Base-by-base conservation (phyloP, 1,140 invertebrate species). In the Zaprionus vittiger region DNA sequence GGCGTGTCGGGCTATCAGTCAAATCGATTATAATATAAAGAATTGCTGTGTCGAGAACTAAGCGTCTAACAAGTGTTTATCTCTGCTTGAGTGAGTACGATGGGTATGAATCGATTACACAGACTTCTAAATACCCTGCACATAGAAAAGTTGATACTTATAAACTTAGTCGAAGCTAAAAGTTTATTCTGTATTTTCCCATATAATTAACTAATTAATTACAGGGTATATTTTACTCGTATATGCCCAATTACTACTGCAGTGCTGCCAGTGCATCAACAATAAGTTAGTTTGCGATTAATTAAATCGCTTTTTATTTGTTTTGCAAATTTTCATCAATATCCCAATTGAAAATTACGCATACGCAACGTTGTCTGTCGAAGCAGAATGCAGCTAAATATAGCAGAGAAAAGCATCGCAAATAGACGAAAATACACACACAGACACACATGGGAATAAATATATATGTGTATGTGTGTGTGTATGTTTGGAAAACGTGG, bases 321-420 rank as follows among this genome's bases (percentile, higher is more conserved):
- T 31, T 52, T 59, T 59, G 5, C 6, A 15, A 64, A 34, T 38
- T 70, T 62, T 60, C 31, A 72, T 71, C 41, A 78, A 69, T 79
- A 56, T 56, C 63, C n/a, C 63, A 56, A 71, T 80, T 69, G 55
- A 73, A 74, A 66, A 83, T 87, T 71, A 77, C 77, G 73, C 77
- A 87, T 77, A 73, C 66, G 80, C 54, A 28, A 11, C 4, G 55
- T 44, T 5, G 55, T 9, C 15, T 28, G 28, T 5, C 56, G 26
- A 22, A 17, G 52, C 55, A 72, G 31, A 73, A 41, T 41, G 64
- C n/a, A 28, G 63, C 84, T 86, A 87, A 89, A 89, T 83, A 80
- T 87, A 86, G 64, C n/a, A 22, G 31, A 17, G n/a, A 15, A 22
- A 56, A 22, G 55, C 52, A 24, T 61, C 22, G 38, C 52, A 55